phyloP scores from a whole-genome alignment of 2,113 vertebrate genomes.

The Mustela lutreola region DNA sequence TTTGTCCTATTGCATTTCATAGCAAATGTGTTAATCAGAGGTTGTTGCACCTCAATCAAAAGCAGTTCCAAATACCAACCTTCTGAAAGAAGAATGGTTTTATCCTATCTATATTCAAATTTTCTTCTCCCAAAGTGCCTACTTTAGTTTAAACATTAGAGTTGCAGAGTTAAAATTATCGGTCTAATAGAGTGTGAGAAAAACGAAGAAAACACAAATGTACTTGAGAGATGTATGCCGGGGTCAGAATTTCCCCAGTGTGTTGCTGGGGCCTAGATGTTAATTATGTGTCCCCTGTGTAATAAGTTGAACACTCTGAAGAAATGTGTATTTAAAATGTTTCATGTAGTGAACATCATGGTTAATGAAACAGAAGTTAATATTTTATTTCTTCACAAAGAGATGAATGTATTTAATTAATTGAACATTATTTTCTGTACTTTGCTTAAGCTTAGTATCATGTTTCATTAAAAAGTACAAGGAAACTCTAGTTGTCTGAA shows the following conservation, averaged over 20 bases:
- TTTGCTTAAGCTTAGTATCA: constrained; percentile 77
- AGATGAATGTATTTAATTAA: constrained; percentile 81
- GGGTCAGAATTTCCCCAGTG: constrained; percentile 55
- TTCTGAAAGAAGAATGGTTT: constrained; percentile 33
- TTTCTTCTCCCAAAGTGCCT: constrained; percentile 25
- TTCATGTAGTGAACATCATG: constrained; percentile 55
- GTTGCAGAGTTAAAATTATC: constrained; percentile 42
- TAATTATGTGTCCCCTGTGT: constrained; percentile 60
- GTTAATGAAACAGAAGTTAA: constrained; percentile 71
- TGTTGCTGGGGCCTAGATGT: not conserved
- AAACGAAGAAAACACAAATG: constrained; percentile 63
- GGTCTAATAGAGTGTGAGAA: constrained; percentile 35
- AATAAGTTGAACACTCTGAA: constrained; percentile 75
- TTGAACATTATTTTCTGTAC: constrained; percentile 81
- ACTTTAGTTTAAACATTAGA: constrained; percentile 58
- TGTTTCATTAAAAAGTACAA: constrained; percentile 82
- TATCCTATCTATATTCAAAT: constrained; percentile 1
- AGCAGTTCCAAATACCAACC: not conserved
- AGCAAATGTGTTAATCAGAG: not conserved
- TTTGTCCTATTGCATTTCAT: not conserved
- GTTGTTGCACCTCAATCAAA: not conserved
- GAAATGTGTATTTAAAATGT: constrained; percentile 71
- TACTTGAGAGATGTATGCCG: not conserved
- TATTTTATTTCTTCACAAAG: constrained; percentile 75
- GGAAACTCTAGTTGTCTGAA: constrained; percentile 70